Conservation (phyloP, 1,140 invertebrate genomes). For the Dendroctonus valens region DNA sequence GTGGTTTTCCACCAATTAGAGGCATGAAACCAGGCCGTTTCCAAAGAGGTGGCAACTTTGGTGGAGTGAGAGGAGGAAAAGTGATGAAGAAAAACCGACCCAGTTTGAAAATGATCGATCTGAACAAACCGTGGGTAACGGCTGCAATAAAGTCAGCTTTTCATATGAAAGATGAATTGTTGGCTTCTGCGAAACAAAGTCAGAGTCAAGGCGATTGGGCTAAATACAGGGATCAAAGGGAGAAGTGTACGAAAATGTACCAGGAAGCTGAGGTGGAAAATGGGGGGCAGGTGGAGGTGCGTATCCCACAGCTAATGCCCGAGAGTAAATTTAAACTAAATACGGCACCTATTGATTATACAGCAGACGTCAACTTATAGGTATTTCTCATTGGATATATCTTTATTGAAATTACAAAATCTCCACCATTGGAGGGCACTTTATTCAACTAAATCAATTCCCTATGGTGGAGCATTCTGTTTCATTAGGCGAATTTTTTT, state of each 20-base stretch:
- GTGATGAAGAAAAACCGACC: conserved; percentile 43
- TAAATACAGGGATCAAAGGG: conserved; percentile 46
- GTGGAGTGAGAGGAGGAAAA: conserved; percentile 38
- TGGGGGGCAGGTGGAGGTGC: conserved; percentile 52
- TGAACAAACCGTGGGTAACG: conserved; percentile 48
- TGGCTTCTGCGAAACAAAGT: conserved; percentile 43
- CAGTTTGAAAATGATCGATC: conserved; percentile 43
- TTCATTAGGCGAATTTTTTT: conserved; percentile 21
- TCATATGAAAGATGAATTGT: conserved; percentile 47
- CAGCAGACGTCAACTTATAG: conserved; percentile 50
- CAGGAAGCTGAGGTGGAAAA: conserved; percentile 45
- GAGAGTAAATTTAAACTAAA: conserved; percentile 44
- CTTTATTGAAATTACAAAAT: conserved; percentile 4
- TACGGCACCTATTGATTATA: conserved; percentile 50
- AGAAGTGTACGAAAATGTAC: conserved; percentile 48
- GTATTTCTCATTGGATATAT: conserved; percentile 44
- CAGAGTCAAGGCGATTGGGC: conserved; percentile 48
- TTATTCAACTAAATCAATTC: too few species aligned
- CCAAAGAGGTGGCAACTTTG: conserved; percentile 26
- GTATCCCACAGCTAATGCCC: conserved; percentile 50
- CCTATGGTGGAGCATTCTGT: conserved; percentile 4
- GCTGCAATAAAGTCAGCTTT: conserved; percentile 46
- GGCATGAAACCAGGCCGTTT: conserved; percentile 24
- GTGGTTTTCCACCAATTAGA: conserved; percentile 33
- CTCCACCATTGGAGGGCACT: conserved; percentile 12